Percentiles rank a stretch among this genome's conserved stretches.
These are phyloP conservation scores for Xestobium rufovillosum DNA, from an alignment of 2,888 invertebrate genomes.

Conservation along the genomic window DNA sequence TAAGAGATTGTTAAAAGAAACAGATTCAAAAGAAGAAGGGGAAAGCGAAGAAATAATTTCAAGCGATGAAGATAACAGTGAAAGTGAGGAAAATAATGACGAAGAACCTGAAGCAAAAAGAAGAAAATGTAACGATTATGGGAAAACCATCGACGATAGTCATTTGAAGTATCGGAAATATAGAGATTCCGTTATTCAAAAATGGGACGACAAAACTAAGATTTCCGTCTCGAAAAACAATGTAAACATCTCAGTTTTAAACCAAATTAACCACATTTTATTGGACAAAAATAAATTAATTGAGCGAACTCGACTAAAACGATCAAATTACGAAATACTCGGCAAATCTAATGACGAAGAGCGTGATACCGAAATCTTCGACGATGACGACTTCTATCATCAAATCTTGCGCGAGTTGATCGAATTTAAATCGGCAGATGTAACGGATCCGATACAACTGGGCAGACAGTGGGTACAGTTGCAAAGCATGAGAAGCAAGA, in stretches of 20 bases:
- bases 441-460: constrained; percentile 77
- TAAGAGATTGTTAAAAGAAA: constrained; percentile 43
- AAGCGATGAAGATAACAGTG: constrained; percentile 52
- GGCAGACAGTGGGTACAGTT: constrained; percentile 87
- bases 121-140: constrained; percentile 53
- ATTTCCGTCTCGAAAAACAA: constrained; percentile 57
- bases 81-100: constrained; percentile 41
- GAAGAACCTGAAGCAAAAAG: constrained; percentile 39
- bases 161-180: constrained; percentile 58
- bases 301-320: constrained; percentile 69
- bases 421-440: constrained; percentile 78
- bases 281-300: constrained; percentile 69
- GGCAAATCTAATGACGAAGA: constrained; percentile 44
- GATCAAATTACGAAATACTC: constrained; percentile 64
- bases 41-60: constrained; percentile 22
- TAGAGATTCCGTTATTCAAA: constrained; percentile 75
- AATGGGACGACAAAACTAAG: constrained; percentile 92
- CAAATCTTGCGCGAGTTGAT: constrained; percentile 86
- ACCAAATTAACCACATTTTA: constrained; percentile 81
- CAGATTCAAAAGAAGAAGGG: constrained; percentile 26
- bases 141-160: constrained; percentile 48
- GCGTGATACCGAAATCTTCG: constrained; percentile 79
- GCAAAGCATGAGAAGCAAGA: constrained; percentile 83
- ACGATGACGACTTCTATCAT: constrained; percentile 97
- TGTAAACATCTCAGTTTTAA: constrained; percentile 50